Evolutionary conservation across 2,888 invertebrate species (phyloP), one percentile per base, ranked within the genome.

Genomic region (Blastobasis lacticolella): DNA sequence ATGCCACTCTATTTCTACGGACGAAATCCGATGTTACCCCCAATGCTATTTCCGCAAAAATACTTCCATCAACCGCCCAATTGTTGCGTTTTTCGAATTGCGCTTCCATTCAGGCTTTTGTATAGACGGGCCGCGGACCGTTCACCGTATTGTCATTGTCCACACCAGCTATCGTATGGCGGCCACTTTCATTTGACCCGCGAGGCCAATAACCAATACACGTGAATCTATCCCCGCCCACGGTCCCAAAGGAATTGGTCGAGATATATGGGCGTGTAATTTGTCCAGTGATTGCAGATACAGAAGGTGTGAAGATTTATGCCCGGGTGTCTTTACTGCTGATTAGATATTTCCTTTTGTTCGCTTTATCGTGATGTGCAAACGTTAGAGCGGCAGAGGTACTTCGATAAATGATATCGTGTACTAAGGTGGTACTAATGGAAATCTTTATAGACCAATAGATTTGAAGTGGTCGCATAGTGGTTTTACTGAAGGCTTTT

Each of bases 121-220:
- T 70, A 54, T 52, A 51, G 50, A 57, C 6, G 52, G 50, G 57
- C 56, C 42, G 9, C 42, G 42, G 42, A 42, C 60, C 53, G 63
- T 69, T 67, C 62, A 61, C 54, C 57, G 63, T 63, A 51, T 49
- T 48, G 51, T 51, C 51, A 66, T 67, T 68, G 66, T 67, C 60
- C 57, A 42, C 42, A 42, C 42, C 50, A 60, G 60, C 63, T 62
- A 67, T 62, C 61, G 52, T 57, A 52, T 52, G 49, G 47, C 54
- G 50, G 36, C 67, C 64, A 64, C 51, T 45, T 49, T 49, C 49
- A 38, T 45, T 53, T 57, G 65, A 54, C 50, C 64, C 57, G 49
- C 57, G 54, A 45, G 46, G 10, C 52, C 47, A 6, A 47, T 7
- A 47, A 23, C 23, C 23, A 23, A 23, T 23, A 41, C 41, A 9